A percentile compares a stretch with the other conserved stretches of the same genome.
These are phyloP conservation scores for Apostichopus californicus DNA, from an alignment of 35 echinoderm and acorn worm genomes.

Conservation along the genomic window DNA sequence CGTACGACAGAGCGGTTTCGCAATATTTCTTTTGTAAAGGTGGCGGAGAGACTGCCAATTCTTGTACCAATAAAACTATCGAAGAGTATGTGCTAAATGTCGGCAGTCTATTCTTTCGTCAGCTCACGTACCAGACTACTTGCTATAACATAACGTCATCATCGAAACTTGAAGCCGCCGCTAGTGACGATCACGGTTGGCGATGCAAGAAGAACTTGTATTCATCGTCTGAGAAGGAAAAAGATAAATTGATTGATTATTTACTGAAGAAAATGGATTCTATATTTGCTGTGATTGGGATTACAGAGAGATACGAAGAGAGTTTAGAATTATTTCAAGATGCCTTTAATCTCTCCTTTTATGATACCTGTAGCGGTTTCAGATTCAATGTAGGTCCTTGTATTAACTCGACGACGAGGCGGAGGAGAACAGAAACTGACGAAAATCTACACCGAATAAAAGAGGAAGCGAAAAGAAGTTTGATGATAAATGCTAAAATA, in stretches of 20 bases:
- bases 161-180: neutral
- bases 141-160: neutral
- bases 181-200: neutral
- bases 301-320: conserved; percentile 55
- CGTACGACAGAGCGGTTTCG: conserved; percentile 64
- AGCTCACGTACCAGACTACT: conserved; percentile 53
- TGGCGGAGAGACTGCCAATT: conserved; percentile 42
- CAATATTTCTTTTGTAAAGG: conserved; percentile 67
- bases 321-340: conserved; percentile 47
- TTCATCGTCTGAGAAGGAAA: neutral
- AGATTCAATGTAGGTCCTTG: neutral
- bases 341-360: conserved; percentile 51
- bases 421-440: neutral
- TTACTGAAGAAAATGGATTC: conserved; percentile 46
- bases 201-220: neutral
- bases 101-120: conserved; percentile 76
- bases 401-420: neutral
- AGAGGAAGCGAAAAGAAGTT: neutral
- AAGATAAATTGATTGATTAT: conserved; percentile 34
- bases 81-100: conserved; percentile 72
- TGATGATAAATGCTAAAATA: conserved; percentile 19
- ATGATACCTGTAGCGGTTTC: conserved; percentile 21
- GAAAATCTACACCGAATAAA: neutral
- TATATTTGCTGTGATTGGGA: conserved; percentile 58
- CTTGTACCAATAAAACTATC: conserved; percentile 47